These are phyloP conservation scores for Pseudochirops corinnae DNA, from an alignment of 2,797 vertebrate genomes.

Conservation along the genomic window DNA sequence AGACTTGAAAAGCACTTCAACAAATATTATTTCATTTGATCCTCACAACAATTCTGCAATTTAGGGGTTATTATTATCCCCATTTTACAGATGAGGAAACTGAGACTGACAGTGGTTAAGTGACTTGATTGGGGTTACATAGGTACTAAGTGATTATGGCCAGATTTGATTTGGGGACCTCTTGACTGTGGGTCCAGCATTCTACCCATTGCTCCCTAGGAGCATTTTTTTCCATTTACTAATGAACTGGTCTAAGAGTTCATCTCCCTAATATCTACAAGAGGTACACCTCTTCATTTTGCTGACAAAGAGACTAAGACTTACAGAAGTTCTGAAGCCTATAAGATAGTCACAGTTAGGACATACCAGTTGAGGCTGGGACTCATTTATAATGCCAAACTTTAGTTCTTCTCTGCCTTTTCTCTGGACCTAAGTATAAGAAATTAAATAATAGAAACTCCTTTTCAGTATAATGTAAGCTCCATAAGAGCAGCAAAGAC, in stretches of 20 bases:
- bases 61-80: not conserved
- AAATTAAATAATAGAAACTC: not conserved
- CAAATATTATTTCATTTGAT: no score
- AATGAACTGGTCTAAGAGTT: not conserved
- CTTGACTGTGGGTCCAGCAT: not conserved
- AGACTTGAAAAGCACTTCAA: no score
- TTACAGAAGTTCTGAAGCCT: not conserved
- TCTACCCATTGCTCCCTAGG: not conserved
- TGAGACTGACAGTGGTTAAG: not conserved
- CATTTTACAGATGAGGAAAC: not conserved
- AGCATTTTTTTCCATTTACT: slow-evolving; percentile 11
- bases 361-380: no score
- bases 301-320: not conserved
- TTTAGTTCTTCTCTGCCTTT: not conserved
- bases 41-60: not conserved
- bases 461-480: not conserved
- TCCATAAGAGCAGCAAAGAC: not conserved
- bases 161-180: not conserved
- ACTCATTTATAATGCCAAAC: accelerated
- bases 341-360: not conserved
- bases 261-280: not conserved
- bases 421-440: not conserved
- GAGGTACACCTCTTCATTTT: not conserved
- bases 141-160: not conserved
- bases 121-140: not conserved